Evolutionary conservation across 1,140 invertebrate species (phyloP), one percentile per base, ranked within the genome.

Genomic region (Drosophila pallidifrons): DNA sequence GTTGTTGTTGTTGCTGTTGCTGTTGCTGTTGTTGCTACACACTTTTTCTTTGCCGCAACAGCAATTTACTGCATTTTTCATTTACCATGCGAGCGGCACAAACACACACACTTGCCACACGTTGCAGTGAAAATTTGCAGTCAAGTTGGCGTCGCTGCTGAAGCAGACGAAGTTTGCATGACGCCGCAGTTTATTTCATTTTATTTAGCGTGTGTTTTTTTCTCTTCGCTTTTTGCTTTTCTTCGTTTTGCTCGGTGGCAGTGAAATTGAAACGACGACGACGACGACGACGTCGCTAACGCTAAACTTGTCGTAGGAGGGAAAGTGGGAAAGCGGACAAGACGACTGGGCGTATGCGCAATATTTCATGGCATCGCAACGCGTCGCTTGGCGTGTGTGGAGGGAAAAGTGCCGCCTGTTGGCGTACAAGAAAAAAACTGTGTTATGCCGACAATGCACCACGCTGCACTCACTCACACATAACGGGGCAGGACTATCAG

Each of bases 381-480:
- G 35, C 10, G 5, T 1, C 49, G 25, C 20, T 20, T 20, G 20
- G 20, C 20, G 20, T 20, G 20, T 25, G 49, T 30, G 30, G 60
- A 16, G 35, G 61, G 6, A 54, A 54, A 54, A 54, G 51, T 65
- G 63, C 51, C 63, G 63, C 51, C 60, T 52, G 47, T 38, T 51
- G 60, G 47, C n/a, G 45, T 41, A 16, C 25, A 8, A 16, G 15
- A 38, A 52, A 63, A 64, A 86, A 87, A 88, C 77, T 89, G 83
- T 87, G 83, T 75, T 88, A 87, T 76, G 80, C 80, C 83, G 80
- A 87, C 83, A 89, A 83, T 83, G 85, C 85, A 83, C 77, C 75
- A 76, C 76, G 69, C 74, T 88, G 77, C 80, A 82, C 82, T 87
- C 80, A 82, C 82, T 87, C 76, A 57, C 46, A 32, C 61, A 35